Percentiles rank a stretch among this genome's conserved stretches.
Conservation (phyloP, 2,888 invertebrate species). For the Cataglyphis altisquamis region DNA sequence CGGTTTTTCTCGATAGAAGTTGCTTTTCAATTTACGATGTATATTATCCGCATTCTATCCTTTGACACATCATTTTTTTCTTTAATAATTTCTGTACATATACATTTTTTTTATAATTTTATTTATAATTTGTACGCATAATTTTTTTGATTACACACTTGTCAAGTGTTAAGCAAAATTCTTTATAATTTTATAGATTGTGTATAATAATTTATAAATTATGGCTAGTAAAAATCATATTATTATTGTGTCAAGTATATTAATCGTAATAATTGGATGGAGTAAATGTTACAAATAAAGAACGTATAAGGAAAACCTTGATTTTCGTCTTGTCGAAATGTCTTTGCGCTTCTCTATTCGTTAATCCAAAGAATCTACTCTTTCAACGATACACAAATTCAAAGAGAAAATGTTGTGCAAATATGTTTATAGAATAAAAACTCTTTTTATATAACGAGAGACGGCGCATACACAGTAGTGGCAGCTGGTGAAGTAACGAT, state of each 20-base stretch:
- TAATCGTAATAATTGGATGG: not conserved
- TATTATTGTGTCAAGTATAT: not conserved
- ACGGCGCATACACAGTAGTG: not conserved
- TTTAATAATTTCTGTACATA: not conserved
- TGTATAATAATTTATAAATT: not conserved
- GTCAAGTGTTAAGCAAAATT: not conserved
- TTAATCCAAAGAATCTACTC: conserved; percentile 22
- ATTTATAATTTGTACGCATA: not conserved
- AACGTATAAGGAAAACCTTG: not conserved
- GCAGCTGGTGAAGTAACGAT: conserved; percentile 36
- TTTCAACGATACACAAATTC: conserved; percentile 7
- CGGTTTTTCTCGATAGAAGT: conserved; percentile 21
- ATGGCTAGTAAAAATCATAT: not conserved
- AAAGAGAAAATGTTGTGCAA: conserved; percentile 2
- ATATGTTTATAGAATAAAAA: conserved; percentile 44
- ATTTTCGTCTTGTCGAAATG: not conserved
- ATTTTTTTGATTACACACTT: not conserved
- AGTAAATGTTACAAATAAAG: not conserved
- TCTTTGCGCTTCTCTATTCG: conserved; percentile 1
- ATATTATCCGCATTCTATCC: conserved; percentile 51
- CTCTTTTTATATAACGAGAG: conserved; percentile 27
- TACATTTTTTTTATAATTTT: not conserved
- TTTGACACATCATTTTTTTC: conserved; percentile 12
- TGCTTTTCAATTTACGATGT: conserved; percentile 65
- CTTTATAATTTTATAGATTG: not conserved